Base-by-base conservation (phyloP, 2,113 vertebrate genomes). In the Triplophysa tibetana region DNA sequence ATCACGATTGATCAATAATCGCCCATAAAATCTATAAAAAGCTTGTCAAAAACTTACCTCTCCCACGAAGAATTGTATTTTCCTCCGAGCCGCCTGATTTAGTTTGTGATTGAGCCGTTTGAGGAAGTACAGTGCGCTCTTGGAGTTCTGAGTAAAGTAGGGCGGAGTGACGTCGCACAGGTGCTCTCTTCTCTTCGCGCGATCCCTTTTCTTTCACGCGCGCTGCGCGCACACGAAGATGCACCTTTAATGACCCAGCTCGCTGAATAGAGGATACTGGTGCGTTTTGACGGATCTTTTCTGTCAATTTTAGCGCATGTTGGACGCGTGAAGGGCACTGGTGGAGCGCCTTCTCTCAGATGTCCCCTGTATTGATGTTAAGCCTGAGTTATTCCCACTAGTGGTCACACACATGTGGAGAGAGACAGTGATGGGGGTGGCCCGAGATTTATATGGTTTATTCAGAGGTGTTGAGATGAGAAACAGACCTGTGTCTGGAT, bases 161-260 rank as follows among this genome's bases (percentile, higher is more conserved):
- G 75, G 84, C 75, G 66, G 70, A 78, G 81, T 85, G 78, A 83
- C 81, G 84, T 83, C 61, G 70, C 65, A 56, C 81, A 85, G 84
- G 84, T 85, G 84, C 75, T 81, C 79, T 26, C 43, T 70, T 80
- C 61, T 43, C 68, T 63, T 43, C 17, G 23, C 58, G 41, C 58
- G 58, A 41, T 19, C 38, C 38, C 48, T 67, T 43, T 68, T 26
- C 9, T 14, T 6, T 38, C 16, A 9, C 19, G 62, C 45, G 21
- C 54, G 9, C 61, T 2, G 23, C 4, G 61, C 17, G 21, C 14
- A 11, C 12, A 26, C 2, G 8, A 2, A 21, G 54, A 7, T 38
- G 33, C 33, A 38, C 33, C 33, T 38, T 8, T 38, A 38, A 38
- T 38, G 6, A 7, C 54, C 7, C 7, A 58, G 19, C 1, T 0